phyloP scores from a whole-genome alignment of 2,113 vertebrate species.

The Psammodynastes pulverulentus region DNA sequence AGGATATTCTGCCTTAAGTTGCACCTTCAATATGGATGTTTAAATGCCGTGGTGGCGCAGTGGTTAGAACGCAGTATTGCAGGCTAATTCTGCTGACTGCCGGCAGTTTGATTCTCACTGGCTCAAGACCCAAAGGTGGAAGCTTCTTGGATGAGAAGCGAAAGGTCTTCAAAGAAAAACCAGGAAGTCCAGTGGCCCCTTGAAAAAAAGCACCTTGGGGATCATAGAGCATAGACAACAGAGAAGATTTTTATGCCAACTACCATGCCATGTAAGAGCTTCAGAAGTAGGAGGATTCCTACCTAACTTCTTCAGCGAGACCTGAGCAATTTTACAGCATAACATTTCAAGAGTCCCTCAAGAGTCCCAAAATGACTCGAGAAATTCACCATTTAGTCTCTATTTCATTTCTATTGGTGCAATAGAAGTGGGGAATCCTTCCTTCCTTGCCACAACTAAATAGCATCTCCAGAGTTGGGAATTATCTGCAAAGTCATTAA shows the following conservation, averaged over 20 bases:
- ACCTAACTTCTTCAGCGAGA: too few relatives aligned
- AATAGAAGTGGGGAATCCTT: conserved; percentile 13
- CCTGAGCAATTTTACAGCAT: neutral
- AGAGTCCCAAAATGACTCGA: too few relatives aligned
- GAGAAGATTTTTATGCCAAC: too few relatives aligned
- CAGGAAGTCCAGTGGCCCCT: too few relatives aligned
- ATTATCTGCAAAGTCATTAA: too few relatives aligned
- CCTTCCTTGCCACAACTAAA: neutral
- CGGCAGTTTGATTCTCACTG: neutral
- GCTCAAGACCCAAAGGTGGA: neutral
- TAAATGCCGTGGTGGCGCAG: neutral
- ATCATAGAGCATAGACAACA: too few relatives aligned
- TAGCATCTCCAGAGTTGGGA: neutral
- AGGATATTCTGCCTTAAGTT: neutral
- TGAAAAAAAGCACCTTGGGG: too few relatives aligned
- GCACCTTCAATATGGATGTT: neutral
- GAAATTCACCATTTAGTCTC: neutral
- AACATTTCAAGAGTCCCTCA: neutral
- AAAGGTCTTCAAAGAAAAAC: too few relatives aligned
- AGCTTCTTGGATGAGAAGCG: too few relatives aligned
- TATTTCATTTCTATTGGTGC: conserved; percentile 6
- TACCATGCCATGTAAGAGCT: neutral
- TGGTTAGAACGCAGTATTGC: neutral
- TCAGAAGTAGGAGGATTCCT: too few relatives aligned
- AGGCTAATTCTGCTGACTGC: neutral